A percentile compares a stretch with the other conserved stretches of the same genome.
phyloP scores from a whole-genome alignment of 2,888 invertebrate species.

The Clitarchus hookeri region DNA sequence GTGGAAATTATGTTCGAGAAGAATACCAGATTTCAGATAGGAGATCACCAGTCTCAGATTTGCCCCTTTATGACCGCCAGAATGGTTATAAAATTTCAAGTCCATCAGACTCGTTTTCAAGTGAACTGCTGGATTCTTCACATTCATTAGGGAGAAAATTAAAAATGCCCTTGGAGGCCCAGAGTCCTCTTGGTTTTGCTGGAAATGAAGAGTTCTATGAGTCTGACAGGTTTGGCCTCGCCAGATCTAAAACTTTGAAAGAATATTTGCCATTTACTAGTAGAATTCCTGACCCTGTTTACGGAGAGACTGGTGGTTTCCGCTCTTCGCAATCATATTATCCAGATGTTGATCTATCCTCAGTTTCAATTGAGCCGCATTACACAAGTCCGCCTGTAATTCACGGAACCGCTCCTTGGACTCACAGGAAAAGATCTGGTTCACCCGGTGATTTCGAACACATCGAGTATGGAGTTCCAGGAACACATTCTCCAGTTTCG shows the following conservation, averaged over 20 bases:
- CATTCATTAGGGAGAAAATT: neutral
- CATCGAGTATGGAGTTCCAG: neutral
- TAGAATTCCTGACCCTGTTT: neutral
- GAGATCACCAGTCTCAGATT: neutral
- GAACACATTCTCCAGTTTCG: neutral
- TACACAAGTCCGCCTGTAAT: neutral
- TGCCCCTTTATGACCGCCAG: neutral
- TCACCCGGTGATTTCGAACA: neutral
- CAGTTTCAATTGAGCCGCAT: neutral
- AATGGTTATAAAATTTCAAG: neutral
- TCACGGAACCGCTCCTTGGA: neutral
- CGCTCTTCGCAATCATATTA: neutral
- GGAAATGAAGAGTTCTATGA: neutral
- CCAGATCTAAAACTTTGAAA: neutral
- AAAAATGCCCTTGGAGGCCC: neutral
- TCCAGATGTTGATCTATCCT: neutral
- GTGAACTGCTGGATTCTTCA: neutral
- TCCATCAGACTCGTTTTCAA: neutral
- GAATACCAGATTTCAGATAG: neutral
- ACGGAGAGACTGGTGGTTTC: neutral
- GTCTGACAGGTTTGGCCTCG: neutral
- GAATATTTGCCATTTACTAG: neutral
- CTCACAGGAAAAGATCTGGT: neutral
- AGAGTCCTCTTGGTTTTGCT: neutral
- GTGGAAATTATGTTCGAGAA: neutral